Evolutionary conservation across 2,797 vertebrate species (phyloP).

Genomic region (Masticophis lateralis): DNA sequence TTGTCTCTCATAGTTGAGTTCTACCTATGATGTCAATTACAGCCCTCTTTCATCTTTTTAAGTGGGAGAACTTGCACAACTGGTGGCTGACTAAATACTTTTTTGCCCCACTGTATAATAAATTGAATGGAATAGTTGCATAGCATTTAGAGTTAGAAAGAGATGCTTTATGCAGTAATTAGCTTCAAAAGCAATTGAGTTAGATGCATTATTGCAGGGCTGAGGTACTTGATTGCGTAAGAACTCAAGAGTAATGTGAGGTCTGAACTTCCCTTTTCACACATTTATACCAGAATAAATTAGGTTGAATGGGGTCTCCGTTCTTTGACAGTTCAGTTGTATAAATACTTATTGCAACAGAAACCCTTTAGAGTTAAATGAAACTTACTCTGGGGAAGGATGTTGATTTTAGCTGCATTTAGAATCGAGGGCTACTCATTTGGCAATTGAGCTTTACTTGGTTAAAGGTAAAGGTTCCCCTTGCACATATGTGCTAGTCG

Average conservation of each 20-base stretch:
- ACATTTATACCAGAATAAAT: not conserved
- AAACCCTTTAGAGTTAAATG: not conserved
- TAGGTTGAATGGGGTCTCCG: not conserved
- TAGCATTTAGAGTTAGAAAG: not conserved
- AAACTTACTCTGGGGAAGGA: not conserved
- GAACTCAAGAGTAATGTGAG: not conserved
- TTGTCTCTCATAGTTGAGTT: no score
- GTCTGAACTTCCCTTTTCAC: not conserved
- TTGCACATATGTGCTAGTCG: no score
- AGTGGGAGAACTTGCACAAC: no score
- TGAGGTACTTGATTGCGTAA: not conserved
- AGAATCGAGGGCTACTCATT: no score
- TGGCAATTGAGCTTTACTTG: not conserved
- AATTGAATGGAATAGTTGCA: not conserved
- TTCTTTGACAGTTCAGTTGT: not conserved
- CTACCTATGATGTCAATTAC: no score
- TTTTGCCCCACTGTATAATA: no score
- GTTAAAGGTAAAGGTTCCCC: no score
- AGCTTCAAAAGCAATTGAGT: not conserved
- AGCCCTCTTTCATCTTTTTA: no score
- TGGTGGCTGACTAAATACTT: no score
- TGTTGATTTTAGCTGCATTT: not conserved
- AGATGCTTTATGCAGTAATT: not conserved
- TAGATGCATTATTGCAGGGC: not conserved
- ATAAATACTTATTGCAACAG: not conserved